These are phyloP conservation scores for Cephus spinipes DNA, from an alignment of 2,888 invertebrate species.

Conservation along the genomic window DNA sequence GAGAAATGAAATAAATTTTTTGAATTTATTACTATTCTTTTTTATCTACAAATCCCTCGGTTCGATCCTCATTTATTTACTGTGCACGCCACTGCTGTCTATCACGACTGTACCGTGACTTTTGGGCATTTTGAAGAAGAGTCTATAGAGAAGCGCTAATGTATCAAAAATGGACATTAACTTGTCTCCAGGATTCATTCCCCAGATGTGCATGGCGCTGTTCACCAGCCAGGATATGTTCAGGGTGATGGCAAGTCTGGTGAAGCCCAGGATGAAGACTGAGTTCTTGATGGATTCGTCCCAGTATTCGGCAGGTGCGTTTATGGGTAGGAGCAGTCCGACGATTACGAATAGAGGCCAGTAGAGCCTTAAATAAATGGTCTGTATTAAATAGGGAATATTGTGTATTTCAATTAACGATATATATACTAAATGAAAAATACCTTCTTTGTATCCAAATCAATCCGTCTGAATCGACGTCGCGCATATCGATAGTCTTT, in stretches of 20 bases:
- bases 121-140: conserved; percentile 55
- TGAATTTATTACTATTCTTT: conserved; percentile 11
- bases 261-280: conserved; percentile 76
- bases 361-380: conserved; percentile 72
- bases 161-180: conserved; percentile 68
- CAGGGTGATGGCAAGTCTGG: conserved; percentile 75
- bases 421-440: conserved; percentile 20
- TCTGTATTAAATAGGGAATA: not conserved
- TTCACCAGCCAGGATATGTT: conserved; percentile 80
- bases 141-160: conserved; percentile 40
- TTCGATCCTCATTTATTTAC: not conserved
- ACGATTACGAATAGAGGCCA: conserved; percentile 76
- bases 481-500: conserved; percentile 80
- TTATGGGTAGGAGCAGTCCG: conserved; percentile 77
- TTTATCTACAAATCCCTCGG: not conserved
- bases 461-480: conserved; percentile 80
- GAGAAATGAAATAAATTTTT: not conserved
- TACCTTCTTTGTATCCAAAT: conserved; percentile 87
- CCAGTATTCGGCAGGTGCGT: conserved; percentile 85
- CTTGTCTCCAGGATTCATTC: conserved; percentile 77
- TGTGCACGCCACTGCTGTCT: conserved; percentile 43
- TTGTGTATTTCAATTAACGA: not conserved
- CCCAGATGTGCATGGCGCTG: conserved; percentile 81
- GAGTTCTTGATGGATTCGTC: conserved; percentile 75
- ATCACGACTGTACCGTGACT: conserved; percentile 58